phyloP scores from a whole-genome alignment of 2,888 invertebrate genomes.

The Bhutanitis thaidina region DNA sequence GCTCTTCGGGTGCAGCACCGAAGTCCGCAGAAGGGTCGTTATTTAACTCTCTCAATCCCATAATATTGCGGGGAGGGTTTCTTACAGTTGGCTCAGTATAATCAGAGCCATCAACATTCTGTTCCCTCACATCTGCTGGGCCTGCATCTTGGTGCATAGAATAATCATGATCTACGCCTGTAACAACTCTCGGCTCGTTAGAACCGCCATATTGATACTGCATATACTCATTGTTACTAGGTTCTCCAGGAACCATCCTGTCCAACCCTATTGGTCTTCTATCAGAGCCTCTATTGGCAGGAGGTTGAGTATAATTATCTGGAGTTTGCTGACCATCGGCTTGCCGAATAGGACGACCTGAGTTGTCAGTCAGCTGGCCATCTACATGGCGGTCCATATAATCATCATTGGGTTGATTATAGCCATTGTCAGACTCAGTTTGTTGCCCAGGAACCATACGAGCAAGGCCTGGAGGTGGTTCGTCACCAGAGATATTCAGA shows the following conservation, averaged over 20 bases:
- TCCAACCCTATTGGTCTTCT: constrained; percentile 77
- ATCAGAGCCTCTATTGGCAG: constrained; percentile 42
- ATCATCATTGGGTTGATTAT: constrained; percentile 55
- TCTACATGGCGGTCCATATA: constrained; percentile 69
- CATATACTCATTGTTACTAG: constrained; percentile 70
- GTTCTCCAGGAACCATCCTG: constrained; percentile 82
- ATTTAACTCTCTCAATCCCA: constrained; percentile 44
- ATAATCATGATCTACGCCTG: constrained; percentile 74
- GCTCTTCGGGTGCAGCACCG: constrained; percentile 44
- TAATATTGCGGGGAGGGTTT: constrained; percentile 46
- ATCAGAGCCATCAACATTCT: constrained; percentile 69
- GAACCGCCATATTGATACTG: constrained; percentile 60
- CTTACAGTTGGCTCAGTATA: constrained; percentile 53
- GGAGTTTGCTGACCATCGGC: constrained; percentile 66
- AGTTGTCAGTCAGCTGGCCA: constrained; percentile 58
- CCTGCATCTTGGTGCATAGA: constrained; percentile 46
- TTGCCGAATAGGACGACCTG: constrained; percentile 57
- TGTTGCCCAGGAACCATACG: constrained; percentile 77
- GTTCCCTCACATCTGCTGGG: constrained; percentile 57
- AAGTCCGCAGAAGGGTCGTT: constrained; percentile 45
- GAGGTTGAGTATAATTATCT: constrained; percentile 51
- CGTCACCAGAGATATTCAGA: constrained; percentile 57
- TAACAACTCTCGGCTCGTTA: constrained; percentile 76
- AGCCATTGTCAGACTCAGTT: constrained; percentile 53
- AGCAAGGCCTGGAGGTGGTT: constrained; percentile 75